phyloP scores from a whole-genome alignment of 1,140 invertebrate genomes.

The Eumaeus atala region DNA sequence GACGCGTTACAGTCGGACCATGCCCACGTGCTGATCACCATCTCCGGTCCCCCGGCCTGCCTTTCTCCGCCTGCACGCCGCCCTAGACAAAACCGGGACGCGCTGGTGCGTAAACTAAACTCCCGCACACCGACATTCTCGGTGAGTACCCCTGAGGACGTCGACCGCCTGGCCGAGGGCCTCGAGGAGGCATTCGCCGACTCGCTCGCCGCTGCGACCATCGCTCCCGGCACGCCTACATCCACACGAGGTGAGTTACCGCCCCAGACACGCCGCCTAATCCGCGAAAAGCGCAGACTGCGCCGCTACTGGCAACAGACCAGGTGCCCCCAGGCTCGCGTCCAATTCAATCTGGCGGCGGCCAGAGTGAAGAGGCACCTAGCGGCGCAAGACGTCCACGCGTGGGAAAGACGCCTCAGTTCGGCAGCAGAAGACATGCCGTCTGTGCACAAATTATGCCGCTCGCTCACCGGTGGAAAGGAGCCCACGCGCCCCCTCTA shows the following conservation, averaged over 20 bases:
- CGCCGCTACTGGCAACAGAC: neutral
- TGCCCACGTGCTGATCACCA: no score
- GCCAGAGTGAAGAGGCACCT: no score
- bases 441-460: neutral
- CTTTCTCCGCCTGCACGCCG: no score
- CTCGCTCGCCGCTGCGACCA: no score
- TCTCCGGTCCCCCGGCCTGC: no score
- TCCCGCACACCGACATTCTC: neutral
- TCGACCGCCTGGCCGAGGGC: neutral
- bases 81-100: neutral
- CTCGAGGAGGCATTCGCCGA: neutral
- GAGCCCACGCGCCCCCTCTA: no score
- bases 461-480: no score
- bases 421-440: neutral
- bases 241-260: neutral
- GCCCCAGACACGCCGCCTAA: neutral
- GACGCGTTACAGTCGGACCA: no score
- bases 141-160: neutral
- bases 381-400: no score
- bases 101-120: neutral
- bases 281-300: neutral
- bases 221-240: neutral
- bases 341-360: no score
- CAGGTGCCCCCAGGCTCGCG: neutral
- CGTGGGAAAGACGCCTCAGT: neutral